Base-by-base conservation (phyloP, 2,113 vertebrate genomes). In the Gopherus flavomarginatus region DNA sequence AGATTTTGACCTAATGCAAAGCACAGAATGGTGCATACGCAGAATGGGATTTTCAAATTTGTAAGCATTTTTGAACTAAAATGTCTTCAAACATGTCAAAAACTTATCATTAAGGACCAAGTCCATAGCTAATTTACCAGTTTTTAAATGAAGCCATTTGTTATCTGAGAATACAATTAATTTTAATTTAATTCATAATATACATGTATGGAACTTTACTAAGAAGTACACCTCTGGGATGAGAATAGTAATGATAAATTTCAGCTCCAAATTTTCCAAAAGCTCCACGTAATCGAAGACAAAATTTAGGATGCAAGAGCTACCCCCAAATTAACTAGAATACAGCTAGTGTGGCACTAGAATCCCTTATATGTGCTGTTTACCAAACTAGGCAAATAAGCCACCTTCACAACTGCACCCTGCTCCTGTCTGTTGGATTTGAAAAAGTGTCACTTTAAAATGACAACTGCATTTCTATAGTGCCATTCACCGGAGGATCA, bases 11-110 rank as follows among this genome's bases (percentile, higher is more conserved):
- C 75, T 65, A 93, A 79, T 1, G 9, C 85, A 50, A 10, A 4
- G 22, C 80, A 79, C 72, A 27, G 87, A 90, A 88, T 93, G 93
- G 87, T 86, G 94, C 79, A 96, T 92, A 89, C 38, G 8, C 4
- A 93, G 89, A 89, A 95, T 14, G 2, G 69, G 89, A 84, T 81
- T 92, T 85, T 81, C 87, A 93, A 93, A 86, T 82, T 94, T 79
- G 81, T 91, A 86, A 31, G 27, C 21, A 22, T 9, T 5, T 56
- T 93, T 86, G 54, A 93, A 93, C 82, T 65, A 90, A 93, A 96
- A 86, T 57, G 89, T 56, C 89, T 75, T 75, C n/a, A n/a, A 82
- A 69, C 65, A 86, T 91, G 93, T 90, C 89, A 89, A 89, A 95
- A 83, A 6, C 93, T 87, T 88, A 75, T 11, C 72, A 78, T 82